Conservation (phyloP, 2,797 vertebrate species). For the Synanceia verrucosa region DNA sequence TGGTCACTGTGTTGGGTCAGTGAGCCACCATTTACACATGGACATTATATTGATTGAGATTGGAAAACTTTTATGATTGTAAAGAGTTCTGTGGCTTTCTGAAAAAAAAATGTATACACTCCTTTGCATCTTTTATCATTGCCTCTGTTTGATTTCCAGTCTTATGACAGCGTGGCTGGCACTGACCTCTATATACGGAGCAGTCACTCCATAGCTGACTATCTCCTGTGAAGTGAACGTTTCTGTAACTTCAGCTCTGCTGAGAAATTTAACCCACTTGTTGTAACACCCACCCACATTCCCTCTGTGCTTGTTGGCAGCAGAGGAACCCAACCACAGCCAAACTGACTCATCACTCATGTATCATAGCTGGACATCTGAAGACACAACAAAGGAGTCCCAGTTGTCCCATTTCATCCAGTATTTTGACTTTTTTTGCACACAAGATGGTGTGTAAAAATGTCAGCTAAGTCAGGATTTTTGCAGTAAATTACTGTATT, state of each 20-base stretch:
- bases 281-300: conserved; percentile 50
- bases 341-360: conserved; percentile 42
- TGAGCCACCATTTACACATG: too few species aligned
- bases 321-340: conserved; percentile 4
- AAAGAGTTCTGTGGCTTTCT: not conserved
- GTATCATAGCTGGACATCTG: conserved; percentile 26
- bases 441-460: not conserved
- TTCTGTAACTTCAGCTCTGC: conserved; percentile 19
- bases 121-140: not conserved
- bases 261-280: conserved; percentile 19
- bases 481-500: not conserved
- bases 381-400: not conserved
- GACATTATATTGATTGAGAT: not conserved
- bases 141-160: not conserved
- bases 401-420: conserved; percentile 3
- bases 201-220: not conserved
- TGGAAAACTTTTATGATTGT: not conserved
- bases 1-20: not conserved
- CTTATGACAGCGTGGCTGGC: not conserved
- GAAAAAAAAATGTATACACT: not conserved
- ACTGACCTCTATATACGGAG: not conserved
- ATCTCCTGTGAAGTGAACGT: conserved; percentile 14
- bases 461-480: not conserved
- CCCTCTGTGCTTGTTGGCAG: conserved; percentile 51
- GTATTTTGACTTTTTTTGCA: conserved; percentile 2